Base-by-base conservation (phyloP, 2,888 invertebrate genomes). In the Nemotelus pantherinus region DNA sequence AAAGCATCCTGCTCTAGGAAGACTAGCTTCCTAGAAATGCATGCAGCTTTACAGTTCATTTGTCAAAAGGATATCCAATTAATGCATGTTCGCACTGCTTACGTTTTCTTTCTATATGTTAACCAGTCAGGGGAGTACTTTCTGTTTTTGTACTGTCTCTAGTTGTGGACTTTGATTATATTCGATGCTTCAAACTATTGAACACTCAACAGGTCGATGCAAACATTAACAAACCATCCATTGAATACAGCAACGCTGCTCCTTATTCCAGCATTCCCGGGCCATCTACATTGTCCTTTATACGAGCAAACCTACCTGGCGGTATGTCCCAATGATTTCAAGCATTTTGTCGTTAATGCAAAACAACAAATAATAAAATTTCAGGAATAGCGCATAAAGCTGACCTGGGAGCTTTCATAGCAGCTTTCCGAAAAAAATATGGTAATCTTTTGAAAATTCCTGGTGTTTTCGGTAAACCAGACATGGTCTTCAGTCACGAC, bases 401-500 rank as follows among this genome's bases (percentile, higher is more conserved):
- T 45, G 77, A 83, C 6, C 68, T 77, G 10, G 45, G 47, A 39
- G 77, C 77, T 44, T 25, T 80, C 2, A 63, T 72, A 45, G 58
- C 45, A 57, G 9, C 65, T 7, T 48, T 60, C 25, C 39, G 63
- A 7, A 48, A 76, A 6, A 79, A 80, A 67, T 81, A 85, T 79
- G 88, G 88, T 2, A 79, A 85, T 47, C 82, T 88, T 5, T 82
- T 85, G 2, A 82, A 83, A 65, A 77, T 88, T 3, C 84, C 84
- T 53, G 85, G 85, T 39, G 75, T 88, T n/a, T 78, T 80, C 45
- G 81, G 82, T 3, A 58, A 77, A 48, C 48, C 57, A 0, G 78
- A 80, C 77, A 80, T 88, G n/a, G 84, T 89, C 1, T 81, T 88
- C 9, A 80, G 87, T 3, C 90, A 88, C 80, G 86, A 89, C 82